A percentile compares a stretch with the other conserved stretches of the same genome.
phyloP scores from a whole-genome alignment of 2,113 vertebrate genomes.

The Dermatemys mawii region DNA sequence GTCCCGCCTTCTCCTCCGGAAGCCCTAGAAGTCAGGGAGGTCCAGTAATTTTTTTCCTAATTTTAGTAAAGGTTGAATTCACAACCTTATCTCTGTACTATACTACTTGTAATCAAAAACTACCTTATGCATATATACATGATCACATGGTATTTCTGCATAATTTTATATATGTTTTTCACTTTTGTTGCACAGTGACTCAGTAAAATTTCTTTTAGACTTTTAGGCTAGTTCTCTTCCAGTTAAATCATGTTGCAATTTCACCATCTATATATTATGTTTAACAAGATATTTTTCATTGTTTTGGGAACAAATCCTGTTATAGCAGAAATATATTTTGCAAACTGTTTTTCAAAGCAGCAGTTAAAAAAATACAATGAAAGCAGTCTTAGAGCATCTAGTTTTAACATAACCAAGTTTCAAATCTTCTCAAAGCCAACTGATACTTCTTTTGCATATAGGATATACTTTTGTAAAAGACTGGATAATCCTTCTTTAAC shows the following conservation, averaged over 20 bases:
- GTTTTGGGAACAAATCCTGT: not conserved
- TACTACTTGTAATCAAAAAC: not conserved
- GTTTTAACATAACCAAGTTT: not conserved
- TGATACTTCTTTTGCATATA: not conserved
- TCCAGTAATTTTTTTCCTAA: not conserved
- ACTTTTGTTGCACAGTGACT: not conserved
- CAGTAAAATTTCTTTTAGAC: not conserved
- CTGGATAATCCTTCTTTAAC: not conserved
- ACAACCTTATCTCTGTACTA: not conserved
- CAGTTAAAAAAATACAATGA: not conserved
- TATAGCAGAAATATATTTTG: not conserved
- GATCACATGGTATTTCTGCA: not conserved
- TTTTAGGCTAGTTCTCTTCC: not conserved
- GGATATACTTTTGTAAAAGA: not conserved
- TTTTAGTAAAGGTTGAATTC: not conserved
- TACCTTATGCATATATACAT: too few species aligned
- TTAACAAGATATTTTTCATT: not conserved
- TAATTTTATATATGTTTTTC: not conserved
- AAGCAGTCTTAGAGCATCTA: not conserved
- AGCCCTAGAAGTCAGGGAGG: too few species aligned
- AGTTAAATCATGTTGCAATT: not conserved
- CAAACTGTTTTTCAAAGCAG: not conserved
- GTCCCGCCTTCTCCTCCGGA: too few species aligned
- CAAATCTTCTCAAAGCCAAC: not conserved
- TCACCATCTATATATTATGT: not conserved